Conservation (phyloP, 2,888 invertebrate genomes). For the Tupiocoris notatus region DNA sequence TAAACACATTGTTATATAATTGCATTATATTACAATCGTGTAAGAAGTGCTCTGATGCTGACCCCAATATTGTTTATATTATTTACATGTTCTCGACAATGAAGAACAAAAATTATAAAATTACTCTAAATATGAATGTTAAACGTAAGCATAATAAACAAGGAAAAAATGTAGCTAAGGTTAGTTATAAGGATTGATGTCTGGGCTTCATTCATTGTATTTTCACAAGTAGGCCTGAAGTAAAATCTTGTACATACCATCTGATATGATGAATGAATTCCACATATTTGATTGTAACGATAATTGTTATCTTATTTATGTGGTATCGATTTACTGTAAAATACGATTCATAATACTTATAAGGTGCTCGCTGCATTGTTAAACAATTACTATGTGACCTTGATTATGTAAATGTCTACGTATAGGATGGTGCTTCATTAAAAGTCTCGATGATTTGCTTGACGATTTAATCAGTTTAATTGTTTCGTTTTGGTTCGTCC, state of each 20-base stretch:
- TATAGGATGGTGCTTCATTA: slow-evolving; percentile 32
- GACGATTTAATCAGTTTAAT: slow-evolving; percentile 23
- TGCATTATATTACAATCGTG: slow-evolving; percentile 28
- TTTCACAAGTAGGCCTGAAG: slow-evolving; percentile 47
- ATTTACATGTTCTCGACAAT: slow-evolving; percentile 13
- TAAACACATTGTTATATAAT: slow-evolving; percentile 26
- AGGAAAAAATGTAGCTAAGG: slow-evolving; percentile 9
- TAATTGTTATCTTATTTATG: slow-evolving; percentile 27
- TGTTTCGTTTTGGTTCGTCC: background rate
- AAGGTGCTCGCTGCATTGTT: slow-evolving; percentile 33
- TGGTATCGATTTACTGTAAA: slow-evolving; percentile 16
- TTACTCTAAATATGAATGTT: background rate
- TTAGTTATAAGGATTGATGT: slow-evolving; percentile 35
- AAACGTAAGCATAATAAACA: background rate
- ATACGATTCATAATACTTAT: slow-evolving; percentile 34
- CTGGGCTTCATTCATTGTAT: slow-evolving; percentile 46
- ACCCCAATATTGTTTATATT: slow-evolving; percentile 15
- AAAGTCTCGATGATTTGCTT: slow-evolving; percentile 40
- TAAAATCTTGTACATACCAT: slow-evolving; percentile 41
- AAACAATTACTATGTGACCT: slow-evolving; percentile 18
- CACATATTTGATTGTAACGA: slow-evolving; percentile 20
- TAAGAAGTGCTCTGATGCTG: slow-evolving; percentile 16
- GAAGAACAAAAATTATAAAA: background rate
- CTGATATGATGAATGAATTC: slow-evolving; percentile 39
- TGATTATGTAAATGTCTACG: slow-evolving; percentile 4